phyloP scores from a whole-genome alignment of 2,888 invertebrate genomes.

The Pandemis corylana region DNA sequence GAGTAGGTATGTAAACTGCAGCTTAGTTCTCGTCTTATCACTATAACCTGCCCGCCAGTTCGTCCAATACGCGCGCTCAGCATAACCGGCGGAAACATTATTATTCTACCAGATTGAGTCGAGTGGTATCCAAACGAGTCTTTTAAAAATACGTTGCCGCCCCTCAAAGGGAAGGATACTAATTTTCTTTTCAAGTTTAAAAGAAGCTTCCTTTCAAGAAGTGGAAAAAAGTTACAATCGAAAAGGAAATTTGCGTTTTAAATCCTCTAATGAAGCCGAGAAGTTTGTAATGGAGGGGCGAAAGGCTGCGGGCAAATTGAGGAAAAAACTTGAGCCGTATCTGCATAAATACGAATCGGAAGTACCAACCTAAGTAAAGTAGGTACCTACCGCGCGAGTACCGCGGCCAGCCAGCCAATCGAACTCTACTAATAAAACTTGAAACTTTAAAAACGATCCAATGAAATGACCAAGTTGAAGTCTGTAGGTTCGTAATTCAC shows the following conservation, averaged over 20 bases:
- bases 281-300: constrained; percentile 84
- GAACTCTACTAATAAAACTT: constrained; percentile 9
- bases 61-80: constrained; percentile 42
- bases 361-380: constrained; percentile 4
- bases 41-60: not conserved
- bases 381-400: constrained; percentile 27
- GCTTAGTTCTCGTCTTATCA: not conserved
- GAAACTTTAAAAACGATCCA: constrained; percentile 6
- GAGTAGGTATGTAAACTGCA: not conserved
- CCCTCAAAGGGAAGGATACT: constrained; percentile 82
- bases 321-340: constrained; percentile 68
- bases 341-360: constrained; percentile 42
- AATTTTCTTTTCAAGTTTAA: constrained; percentile 82
- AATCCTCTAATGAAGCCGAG: constrained; percentile 85
- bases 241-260: constrained; percentile 85
- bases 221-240: constrained; percentile 85
- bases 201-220: constrained; percentile 83
- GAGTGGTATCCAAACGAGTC: constrained; percentile 72
- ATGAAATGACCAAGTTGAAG: not conserved
- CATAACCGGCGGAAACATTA: constrained; percentile 63
- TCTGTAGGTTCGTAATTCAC: too few relatives aligned
- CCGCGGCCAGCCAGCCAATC: constrained; percentile 7
- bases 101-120: constrained; percentile 78
- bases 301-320: constrained; percentile 81
- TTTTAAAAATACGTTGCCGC: constrained; percentile 75